Evolutionary conservation across 2,888 invertebrate genomes (phyloP), one percentile per base, ranked within the genome.

Genomic region (Agrotis exclamationis): DNA sequence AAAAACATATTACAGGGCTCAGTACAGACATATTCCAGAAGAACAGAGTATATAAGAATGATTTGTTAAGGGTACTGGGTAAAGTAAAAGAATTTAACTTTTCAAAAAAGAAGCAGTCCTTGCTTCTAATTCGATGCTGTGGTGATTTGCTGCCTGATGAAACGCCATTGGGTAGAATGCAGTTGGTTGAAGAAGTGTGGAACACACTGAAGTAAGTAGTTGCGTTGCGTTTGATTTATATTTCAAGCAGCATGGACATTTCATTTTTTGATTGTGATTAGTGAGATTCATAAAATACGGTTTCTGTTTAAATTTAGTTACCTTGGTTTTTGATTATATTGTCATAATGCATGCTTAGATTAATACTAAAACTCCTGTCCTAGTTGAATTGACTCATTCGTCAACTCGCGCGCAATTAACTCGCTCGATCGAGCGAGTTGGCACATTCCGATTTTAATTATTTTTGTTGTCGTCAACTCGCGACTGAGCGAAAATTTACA

Each of bases 161-260:
- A 72, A 88, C 93, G 0, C 82, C 94, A 0, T 85, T 91, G 3
- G 87, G 93, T 16, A 95, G 97, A 71, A 93, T 96, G 88, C 83
- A 89, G 58, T 86, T 97, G 11, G 96, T 96, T 22, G 93, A 96
- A 76, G 90, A 95, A 69, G 88, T 97, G n/a, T 97, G 97, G 97
- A 87, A 91, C 28, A 91, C 95, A 50, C 86, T 97, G 22, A 90
- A 92, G 96, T 96, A 90, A 91, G 91, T 13, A 28, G 14, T 20
- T 4, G 3, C 28, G 33, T 24, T 50, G n/a, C n/a, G 45, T 63
- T 33, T 48, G 0, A 16, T 33, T 4, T 57, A 3, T 51, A 18
- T 24, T 58, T 56, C 13, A 14, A 13, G 13, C 11, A 28, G 18
- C 54, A 3, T 18, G 3, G 4, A 7, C 9, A 18, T 54, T 0